Base-by-base conservation (phyloP, 2,113 vertebrate genomes). In the Hipposideros armiger region DNA sequence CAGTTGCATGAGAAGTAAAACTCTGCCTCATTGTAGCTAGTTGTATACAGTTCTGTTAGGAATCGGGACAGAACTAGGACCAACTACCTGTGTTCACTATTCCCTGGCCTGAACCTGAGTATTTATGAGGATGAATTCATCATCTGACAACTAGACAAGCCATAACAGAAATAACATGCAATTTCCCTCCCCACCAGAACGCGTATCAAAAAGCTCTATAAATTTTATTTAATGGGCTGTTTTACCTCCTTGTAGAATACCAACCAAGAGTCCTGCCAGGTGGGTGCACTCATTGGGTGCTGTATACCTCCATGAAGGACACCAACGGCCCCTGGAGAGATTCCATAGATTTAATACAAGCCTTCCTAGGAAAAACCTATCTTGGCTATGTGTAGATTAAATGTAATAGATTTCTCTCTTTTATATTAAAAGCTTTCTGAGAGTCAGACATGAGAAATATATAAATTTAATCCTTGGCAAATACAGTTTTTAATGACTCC, bases 141-240 rank as follows among this genome's bases (percentile, higher is more conserved):
- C 82, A 47, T 83, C 42, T 94, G 30, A n/a, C 28, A 64, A 42
- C 11, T 60, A 69, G 82, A 86, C 15, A 76, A 91, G 58, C 17
- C 64, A 60, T 36, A 85, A 56, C 52, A 89, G 40, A 89, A 80
- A 22, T 70, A 67, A 93, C 30, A 45, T 88, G 60, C n/a, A 50
- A 3, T 86, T 82, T 97, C 70, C 50, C 56, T 90, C 64, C 69
- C 2, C 9, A 78, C 56, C 42, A 78, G 70, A 94, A 91, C 67
- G 50, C 4, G 2, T 76, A 28, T 87, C 62, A n/a, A 40, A 47
- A 45, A 91, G 70, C 70, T 96, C 81, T 67, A 36, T 87, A 77
- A 96, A 95, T 96, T 77, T 93, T 14, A n/a, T 62, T 78, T 50
- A 94, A 94, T 90, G n/a, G 74, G 42, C n/a, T 90, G 28, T 47